Evolutionary conservation across 2,797 vertebrate species (phyloP), one percentile per base, ranked within the genome.

Genomic region (Australoheros facetus): DNA sequence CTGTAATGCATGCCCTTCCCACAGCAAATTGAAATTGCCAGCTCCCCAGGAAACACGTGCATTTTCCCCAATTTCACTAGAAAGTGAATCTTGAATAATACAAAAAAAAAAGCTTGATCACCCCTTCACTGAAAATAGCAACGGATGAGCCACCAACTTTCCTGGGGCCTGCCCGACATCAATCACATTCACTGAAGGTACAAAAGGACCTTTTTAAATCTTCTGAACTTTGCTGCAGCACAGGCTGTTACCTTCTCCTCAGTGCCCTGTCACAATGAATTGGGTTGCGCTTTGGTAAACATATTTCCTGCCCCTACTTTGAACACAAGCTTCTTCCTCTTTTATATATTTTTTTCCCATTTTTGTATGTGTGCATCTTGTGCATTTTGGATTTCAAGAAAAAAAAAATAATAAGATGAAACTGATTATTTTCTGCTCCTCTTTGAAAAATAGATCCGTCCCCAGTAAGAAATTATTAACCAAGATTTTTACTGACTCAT

Each of bases 181-280:
- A 79, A 83, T 93, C 92, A 91, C 87, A 75, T 85, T 85, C 85
- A 82, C 74, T 56, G 71, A 60, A 74, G 81, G 75, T 82, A 89
- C 85, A 91, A 92, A 88, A 74, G 83, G 77, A 84, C 81, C 86
- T 89, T 89, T 89, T 87, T 51, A 88, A 91, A 85, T 86, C 83
- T 83, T 90, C 66, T 90, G 87, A 93, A 87, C 85, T 87, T 77
- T 83, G 77, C 82, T 58, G 82, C 84, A 83, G 83, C 78, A 87
- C 85, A 90, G 23, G 45, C 77, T 69, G 85, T 75, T 87, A 79
- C 80, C 83, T 81, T 77, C 73, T 84, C 72, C 82, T 89, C 88
- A 71, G 77, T 78, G 80, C 57, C 82, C 85, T 81, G 89, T 84
- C 91, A 86, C 83, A 71, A 77, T 77, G 77, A 81, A 90, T 89